A percentile compares a stretch with the other conserved stretches of the same genome.
Conservation (phyloP, 2,797 vertebrate species). For the Myiotriccus ornatus region DNA sequence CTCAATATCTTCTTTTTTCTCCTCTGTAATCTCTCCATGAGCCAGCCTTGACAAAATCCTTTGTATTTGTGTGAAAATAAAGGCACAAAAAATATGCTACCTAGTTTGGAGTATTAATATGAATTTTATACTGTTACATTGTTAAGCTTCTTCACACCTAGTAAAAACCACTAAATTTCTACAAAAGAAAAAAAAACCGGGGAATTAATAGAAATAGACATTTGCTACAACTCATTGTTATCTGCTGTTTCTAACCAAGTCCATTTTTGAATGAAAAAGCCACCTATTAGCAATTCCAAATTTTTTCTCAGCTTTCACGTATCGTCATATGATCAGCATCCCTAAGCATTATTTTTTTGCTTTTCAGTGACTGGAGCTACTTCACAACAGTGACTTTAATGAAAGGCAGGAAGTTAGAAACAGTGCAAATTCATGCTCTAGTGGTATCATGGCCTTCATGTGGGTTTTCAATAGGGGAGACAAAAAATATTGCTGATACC, state of each 20-base stretch:
- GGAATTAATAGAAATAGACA: not conserved
- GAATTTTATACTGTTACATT: not conserved
- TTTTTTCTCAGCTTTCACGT: not conserved
- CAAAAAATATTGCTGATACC: not conserved
- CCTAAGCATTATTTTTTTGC: not conserved
- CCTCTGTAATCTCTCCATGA: not conserved
- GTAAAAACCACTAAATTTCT: not conserved
- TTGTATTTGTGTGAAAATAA: not conserved
- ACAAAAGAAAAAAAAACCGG: not conserved
- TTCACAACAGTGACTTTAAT: not conserved
- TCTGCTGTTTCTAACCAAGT: not conserved
- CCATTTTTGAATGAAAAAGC: not conserved
- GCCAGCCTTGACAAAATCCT: not conserved
- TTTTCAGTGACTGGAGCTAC: not conserved
- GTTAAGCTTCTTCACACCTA: not conserved
- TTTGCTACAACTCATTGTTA: not conserved
- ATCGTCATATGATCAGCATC: not conserved
- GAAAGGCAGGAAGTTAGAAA: not conserved
- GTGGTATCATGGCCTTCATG: not conserved
- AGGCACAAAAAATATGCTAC: not conserved
- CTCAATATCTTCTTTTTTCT: not conserved
- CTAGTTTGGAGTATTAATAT: not conserved
- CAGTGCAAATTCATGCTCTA: not conserved
- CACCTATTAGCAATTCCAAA: not conserved
- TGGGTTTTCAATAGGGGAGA: not conserved